Base-by-base conservation (phyloP, 1,140 invertebrate genomes). In the Zaprionus camerounensis region DNA sequence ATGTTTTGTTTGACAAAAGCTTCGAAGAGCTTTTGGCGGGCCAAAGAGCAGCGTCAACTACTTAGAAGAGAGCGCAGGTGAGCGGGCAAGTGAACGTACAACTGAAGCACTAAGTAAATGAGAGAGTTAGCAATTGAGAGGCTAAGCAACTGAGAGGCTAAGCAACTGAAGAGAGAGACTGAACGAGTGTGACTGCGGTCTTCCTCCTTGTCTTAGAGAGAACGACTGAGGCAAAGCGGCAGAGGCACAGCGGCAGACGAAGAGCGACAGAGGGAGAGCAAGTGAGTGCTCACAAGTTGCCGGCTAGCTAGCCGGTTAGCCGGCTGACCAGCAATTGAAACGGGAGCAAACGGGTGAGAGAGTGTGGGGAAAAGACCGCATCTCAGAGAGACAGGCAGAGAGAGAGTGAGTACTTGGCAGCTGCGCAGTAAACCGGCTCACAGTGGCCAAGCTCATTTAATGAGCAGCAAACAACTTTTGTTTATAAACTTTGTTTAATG, bases 271-370 rank as follows among this genome's bases (percentile, higher is more conserved):
- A 24, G 24, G 11, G 38, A 31, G 53, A 28, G 67, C 41, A 46
- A 34, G 38, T 3, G 26, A 38, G 34, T 46, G 20, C 22, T n/a
- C 61, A 63, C 24, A 71, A 61, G 24, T 73, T 64, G 80, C 79
- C 80, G 79, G 80, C 75, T 79, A 80, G 79, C 75, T 74, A 80
- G 68, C 79, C 80, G 79, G 79, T 66, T 71, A 62, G 56, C 78
- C 61, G 71, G 55, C 66, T 67, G 79, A 53, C 67, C 73, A 68
- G 53, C 66, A 61, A 46, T 56, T 74, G 68, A 82, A 64, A 51
- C 44, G 46, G 58, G 75, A 58, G 41, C 44, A 31, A 26, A 17
- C 28, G 53, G 13, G 31, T 62, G 58, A 36, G 20, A 57, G 64
- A 67, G 53, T 24, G 28, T 28, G 12, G 46, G 58, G n/a, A 31